phyloP scores from a whole-genome alignment of 2,113 vertebrate genomes.

The Heterotilapia buettikoferi region DNA sequence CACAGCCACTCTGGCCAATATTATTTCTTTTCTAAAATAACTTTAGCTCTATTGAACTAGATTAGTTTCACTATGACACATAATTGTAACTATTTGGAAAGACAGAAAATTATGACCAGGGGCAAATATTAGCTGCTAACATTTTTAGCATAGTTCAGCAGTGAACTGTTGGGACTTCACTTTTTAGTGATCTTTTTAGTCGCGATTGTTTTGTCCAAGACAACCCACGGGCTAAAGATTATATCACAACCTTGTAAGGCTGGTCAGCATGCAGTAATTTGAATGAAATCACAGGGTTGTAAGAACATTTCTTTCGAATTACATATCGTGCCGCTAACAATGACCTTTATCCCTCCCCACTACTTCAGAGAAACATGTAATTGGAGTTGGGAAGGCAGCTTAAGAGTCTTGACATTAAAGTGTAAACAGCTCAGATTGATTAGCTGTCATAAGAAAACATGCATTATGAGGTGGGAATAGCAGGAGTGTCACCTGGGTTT shows the following conservation, averaged over 20 bases:
- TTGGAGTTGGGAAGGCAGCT: background rate
- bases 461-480: background rate
- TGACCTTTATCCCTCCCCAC: background rate
- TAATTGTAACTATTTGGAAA: background rate
- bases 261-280: background rate
- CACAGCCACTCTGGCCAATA: background rate
- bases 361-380: background rate
- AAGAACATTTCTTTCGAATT: background rate
- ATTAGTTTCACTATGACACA: background rate
- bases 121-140: background rate
- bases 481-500: background rate
- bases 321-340: background rate
- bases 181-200: background rate
- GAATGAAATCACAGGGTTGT: background rate
- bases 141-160: background rate
- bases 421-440: constrained; percentile 31
- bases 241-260: background rate
- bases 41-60: background rate
- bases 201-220: background rate
- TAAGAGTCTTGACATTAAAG: background rate
- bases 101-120: background rate
- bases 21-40: background rate
- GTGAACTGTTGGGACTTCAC: background rate
- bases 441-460: constrained; percentile 10
- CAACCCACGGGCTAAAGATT: background rate